Base-by-base conservation (phyloP, 2,888 invertebrate species). In the Cataglyphis livida region DNA sequence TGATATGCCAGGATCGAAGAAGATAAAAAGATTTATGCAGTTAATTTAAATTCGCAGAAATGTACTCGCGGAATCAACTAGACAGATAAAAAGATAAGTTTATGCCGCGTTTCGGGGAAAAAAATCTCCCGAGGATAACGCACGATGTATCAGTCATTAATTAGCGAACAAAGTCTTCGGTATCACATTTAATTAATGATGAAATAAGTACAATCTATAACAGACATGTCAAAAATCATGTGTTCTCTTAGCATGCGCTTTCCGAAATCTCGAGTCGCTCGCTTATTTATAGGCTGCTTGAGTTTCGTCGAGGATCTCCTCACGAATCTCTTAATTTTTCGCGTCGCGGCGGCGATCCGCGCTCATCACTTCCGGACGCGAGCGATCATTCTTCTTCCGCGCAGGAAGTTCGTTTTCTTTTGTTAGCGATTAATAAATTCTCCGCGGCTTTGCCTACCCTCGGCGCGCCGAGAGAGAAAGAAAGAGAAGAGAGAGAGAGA, bases 1-100 rank as follows among this genome's bases (percentile, higher is more conserved):
- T 64, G 79, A 59, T 84, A 82, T 86, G 81, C 81, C 82, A 78
- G 70, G 75, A 41, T 70, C 74, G 71, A 83, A 86, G 85, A 81
- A 84, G 12, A 5, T 0, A 44, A 59, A 57, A 82, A 61, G 21
- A 83, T 32, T 35, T 65, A 51, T 38, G 18, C 82, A 84, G 74
- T 83, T 71, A 74, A 85, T 87, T 90, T 85, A 85, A 87, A 87
- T 76, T 71, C 78, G 54, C 25, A 65, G 83, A 62, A 68, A 85
- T 44, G 57, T 12, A 15, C 21, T 38, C 7, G 41, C 15, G 38
- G n/a, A 70, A 28, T 32, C 12, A 57, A 68, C 5, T 21, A 32
- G 44, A 18, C 10, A 59, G 35, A 76, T 28, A 54, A 62, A n/a
- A 28, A 57, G 9, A 35, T 62, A 57, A 51, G 51, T 6, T 51